A percentile compares a stretch with the other conserved stretches of the same genome.
Evolutionary conservation across 2,113 vertebrate species (phyloP).

Genomic region (Excalfactoria chinensis): DNA sequence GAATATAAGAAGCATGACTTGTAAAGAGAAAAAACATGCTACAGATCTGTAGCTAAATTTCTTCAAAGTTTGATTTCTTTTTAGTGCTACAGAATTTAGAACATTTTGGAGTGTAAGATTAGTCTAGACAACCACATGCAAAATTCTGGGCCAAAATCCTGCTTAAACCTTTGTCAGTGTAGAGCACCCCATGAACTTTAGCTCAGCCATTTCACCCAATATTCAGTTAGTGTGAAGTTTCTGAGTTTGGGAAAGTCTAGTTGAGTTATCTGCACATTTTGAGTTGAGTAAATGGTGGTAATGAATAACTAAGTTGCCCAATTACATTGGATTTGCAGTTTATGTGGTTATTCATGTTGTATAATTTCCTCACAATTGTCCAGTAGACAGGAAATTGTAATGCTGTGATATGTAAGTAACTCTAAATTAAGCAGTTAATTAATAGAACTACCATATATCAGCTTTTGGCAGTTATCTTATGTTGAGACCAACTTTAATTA

Average conservation of each 20-base stretch:
- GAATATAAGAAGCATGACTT: not conserved
- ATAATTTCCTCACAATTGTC: not conserved
- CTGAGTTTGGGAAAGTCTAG: not conserved
- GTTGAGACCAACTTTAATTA: constrained; percentile 55
- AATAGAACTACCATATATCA: constrained; percentile 9
- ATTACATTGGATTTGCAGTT: not conserved
- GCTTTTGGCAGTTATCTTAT: not conserved
- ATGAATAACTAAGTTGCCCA: not conserved
- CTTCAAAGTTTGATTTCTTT: not conserved
- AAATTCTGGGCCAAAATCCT: not conserved
- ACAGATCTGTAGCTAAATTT: not conserved
- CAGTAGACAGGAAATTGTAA: not conserved
- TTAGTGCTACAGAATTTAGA: not conserved
- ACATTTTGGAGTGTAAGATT: not conserved
- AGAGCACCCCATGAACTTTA: not conserved
- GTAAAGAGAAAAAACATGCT: not conserved
- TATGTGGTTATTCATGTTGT: not conserved
- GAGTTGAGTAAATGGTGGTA: not conserved
- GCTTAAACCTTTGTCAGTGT: not conserved
- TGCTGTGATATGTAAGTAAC: not conserved
- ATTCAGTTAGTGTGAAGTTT: not conserved
- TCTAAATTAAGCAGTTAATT: constrained; percentile 49
- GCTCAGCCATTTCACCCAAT: not conserved
- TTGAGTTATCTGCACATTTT: not conserved
- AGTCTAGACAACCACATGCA: not conserved